These are phyloP conservation scores for Poecile atricapillus DNA, from an alignment of 2,113 vertebrate genomes.

Conservation along the genomic window DNA sequence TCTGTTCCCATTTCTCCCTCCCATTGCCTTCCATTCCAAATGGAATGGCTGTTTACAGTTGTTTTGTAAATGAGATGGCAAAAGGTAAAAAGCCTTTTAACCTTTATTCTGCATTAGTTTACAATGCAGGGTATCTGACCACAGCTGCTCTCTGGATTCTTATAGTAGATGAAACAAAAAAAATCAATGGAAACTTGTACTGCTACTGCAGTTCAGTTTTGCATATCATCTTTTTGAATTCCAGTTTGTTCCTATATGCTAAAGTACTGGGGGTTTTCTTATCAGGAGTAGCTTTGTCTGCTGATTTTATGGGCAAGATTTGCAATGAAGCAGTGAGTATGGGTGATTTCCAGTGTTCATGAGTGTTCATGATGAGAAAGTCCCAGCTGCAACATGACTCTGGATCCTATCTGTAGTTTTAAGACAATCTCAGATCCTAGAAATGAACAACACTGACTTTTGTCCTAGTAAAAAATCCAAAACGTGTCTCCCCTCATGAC, in stretches of 20 bases:
- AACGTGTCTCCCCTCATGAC: background rate
- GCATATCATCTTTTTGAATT: background rate
- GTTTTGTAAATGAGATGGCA: background rate
- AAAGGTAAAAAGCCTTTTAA: background rate
- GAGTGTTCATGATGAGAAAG: background rate
- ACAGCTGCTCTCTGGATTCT: background rate
- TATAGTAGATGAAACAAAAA: background rate
- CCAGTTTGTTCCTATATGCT: background rate
- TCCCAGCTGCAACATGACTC: background rate
- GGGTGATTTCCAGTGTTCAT: background rate
- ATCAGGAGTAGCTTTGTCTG: background rate
- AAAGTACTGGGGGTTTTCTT: background rate
- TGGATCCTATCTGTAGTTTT: background rate
- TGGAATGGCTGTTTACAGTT: background rate
- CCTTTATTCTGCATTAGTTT: background rate
- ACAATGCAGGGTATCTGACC: background rate
- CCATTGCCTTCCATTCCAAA: background rate
- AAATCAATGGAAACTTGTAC: background rate
- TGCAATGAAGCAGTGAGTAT: background rate
- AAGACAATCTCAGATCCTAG: background rate
- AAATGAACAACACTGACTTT: background rate
- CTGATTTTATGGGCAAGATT: background rate
- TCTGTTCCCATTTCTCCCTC: background rate
- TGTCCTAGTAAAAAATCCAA: background rate
- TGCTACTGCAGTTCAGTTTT: background rate